phyloP scores from a whole-genome alignment of 2,888 invertebrate genomes.

The Willowsia nigromaculata region DNA sequence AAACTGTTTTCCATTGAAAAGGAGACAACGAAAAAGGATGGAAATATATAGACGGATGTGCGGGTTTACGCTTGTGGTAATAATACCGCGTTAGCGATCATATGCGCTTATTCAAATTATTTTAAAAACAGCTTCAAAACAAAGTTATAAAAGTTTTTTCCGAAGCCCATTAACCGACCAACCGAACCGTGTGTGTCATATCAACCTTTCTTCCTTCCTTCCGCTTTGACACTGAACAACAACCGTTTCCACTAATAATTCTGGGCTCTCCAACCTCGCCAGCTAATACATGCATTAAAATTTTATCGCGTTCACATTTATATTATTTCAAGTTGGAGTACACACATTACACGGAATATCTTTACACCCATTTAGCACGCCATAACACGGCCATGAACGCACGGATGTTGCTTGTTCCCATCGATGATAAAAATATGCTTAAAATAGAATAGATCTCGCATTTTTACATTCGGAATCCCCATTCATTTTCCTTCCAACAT shows the following conservation, averaged over 20 bases:
- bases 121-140: not conserved
- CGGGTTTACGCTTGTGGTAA: not conserved
- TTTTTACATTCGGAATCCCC: not conserved
- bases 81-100: not conserved
- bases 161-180: conserved; percentile 33
- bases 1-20: not conserved
- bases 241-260: not conserved
- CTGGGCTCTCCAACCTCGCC: not conserved
- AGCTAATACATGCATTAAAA: not conserved
- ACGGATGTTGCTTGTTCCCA: not conserved
- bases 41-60: not conserved
- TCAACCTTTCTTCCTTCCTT: conserved; percentile 52
- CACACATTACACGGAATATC: not conserved
- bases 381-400: not conserved
- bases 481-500: not conserved
- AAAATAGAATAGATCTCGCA: conserved; percentile 47
- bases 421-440: conserved; percentile 2
- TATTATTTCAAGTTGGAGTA: not conserved
- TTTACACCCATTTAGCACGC: conserved; percentile 22
- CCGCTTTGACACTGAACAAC: conserved; percentile 34
- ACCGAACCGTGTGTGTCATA: conserved; percentile 43
- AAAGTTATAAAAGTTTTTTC: not conserved
- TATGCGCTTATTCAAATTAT: not conserved
- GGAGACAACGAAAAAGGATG: not conserved
- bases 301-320: not conserved